A percentile compares a stretch with the other conserved stretches of the same genome.
Conservation (phyloP, 1,140 invertebrate species). For the Spodoptera frugiperda region DNA sequence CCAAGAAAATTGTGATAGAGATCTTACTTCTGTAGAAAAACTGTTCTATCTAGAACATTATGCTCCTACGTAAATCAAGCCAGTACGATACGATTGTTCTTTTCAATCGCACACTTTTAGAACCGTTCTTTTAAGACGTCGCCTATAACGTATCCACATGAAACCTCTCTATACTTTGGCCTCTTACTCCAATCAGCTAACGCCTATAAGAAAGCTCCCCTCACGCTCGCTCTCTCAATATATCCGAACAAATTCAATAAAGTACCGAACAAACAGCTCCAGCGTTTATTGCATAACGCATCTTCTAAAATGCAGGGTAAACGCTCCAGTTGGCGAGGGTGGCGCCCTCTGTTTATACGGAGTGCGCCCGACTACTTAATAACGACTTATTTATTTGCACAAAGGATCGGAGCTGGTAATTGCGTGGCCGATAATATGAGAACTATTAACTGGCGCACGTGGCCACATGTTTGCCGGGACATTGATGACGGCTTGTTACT, state of each 20-base stretch:
- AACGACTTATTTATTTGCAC: slow-evolving; percentile 66
- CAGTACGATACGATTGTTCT: no score
- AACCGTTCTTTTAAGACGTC: no score
- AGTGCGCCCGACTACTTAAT: slow-evolving; percentile 60
- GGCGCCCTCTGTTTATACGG: slow-evolving; percentile 56
- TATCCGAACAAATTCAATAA: slow-evolving; percentile 66
- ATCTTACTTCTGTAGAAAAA: neutral
- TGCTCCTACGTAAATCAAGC: no score
- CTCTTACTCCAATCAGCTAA: neutral
- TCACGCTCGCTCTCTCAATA: slow-evolving; percentile 49
- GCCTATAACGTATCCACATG: no score
- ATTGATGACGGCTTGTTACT: slow-evolving; percentile 11
- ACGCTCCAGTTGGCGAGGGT: slow-evolving; percentile 32
- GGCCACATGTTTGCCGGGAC: slow-evolving; percentile 46
- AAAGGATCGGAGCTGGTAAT: slow-evolving; percentile 59
- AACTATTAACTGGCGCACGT: slow-evolving; percentile 65
- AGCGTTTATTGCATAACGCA: slow-evolving; percentile 47
- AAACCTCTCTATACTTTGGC: neutral
- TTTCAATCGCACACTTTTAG: no score
- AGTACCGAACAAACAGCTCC: slow-evolving; percentile 54
- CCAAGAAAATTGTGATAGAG: neutral
- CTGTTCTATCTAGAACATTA: no score
- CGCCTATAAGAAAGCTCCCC: neutral
- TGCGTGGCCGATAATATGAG: slow-evolving; percentile 64
- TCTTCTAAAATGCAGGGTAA: slow-evolving; percentile 42